Base-by-base conservation (phyloP, 2,888 invertebrate genomes). In the Lissonota sp. region DNA sequence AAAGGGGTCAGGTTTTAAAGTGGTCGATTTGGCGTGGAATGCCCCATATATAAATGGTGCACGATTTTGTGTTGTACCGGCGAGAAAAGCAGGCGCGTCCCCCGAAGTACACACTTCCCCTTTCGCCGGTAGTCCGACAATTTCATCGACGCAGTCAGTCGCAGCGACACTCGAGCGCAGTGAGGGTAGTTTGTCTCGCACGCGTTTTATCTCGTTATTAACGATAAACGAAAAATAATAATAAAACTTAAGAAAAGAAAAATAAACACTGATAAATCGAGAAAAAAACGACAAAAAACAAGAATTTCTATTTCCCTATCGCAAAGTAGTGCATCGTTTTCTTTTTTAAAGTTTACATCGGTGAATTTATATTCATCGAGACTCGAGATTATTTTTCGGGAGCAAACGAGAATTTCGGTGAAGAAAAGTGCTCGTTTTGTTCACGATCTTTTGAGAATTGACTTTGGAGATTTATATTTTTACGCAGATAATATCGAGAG, bases 191-290 rank as follows among this genome's bases (percentile, higher is more conserved):
- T n/a, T 87, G 86, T 92, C 87, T 92, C 87, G 90, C 91, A 93
- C 93, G 93, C 93, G 94, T 94, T 87, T 90, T 92, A 90, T 92
- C 93, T 92, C 93, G 87, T 84, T 80, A 79, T 53, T n/a, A 77
- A 70, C 40, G 69, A 75, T 63, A 42, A 49, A 46, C 37, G 7
- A 63, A 62, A 69, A 39, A 69, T 40, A 51, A 51, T 6, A 14
- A 55, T n/a, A 72, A 42, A 51, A 62, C 3, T 55, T 26, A 44
- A 63, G 26, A 51, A 37, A 67, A 10, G 53, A 40, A 58, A n/a
- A 71, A 44, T 85, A 87, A 85, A 84, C 83, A 88, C 87, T 83
- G 84, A 84, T 85, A 85, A 84, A 80, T n/a, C 60, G 58, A 37
- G 10, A 7, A 44, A 60, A n/a, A 37, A 67, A 75, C 37, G 46